Conservation (phyloP, 2,113 vertebrate genomes). For the Pelodiscus sinensis region DNA sequence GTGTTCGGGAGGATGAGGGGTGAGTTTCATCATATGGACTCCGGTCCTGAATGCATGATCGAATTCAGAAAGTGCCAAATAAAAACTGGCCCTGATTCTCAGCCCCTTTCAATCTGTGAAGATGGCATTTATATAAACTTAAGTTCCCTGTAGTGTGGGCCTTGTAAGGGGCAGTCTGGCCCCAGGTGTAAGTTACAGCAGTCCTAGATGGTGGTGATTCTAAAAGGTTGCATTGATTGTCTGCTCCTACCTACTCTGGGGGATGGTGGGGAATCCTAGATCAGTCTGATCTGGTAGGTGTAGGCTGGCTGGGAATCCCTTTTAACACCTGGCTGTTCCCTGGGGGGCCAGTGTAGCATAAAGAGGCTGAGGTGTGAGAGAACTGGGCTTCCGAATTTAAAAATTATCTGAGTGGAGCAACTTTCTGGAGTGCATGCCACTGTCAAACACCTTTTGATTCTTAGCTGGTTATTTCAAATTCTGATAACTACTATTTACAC, state of each 20-base stretch:
- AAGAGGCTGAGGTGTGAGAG: background rate
- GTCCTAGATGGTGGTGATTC: background rate
- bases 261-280: background rate
- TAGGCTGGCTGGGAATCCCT: background rate
- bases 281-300: background rate
- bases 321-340: background rate
- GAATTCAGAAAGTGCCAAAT: fast-evolving
- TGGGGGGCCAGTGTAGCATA: background rate
- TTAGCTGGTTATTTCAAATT: background rate
- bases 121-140: background rate
- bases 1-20: fast-evolving
- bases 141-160: background rate
- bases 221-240: background rate
- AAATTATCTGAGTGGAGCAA: background rate
- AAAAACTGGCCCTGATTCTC: fast-evolving
- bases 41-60: fast-evolving
- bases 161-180: background rate
- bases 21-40: background rate
- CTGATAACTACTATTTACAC: background rate
- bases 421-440: background rate
- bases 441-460: background rate
- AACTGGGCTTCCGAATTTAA: background rate
- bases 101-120: background rate
- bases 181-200: background rate
- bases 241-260: background rate